phyloP scores from a whole-genome alignment of 2,113 vertebrate genomes.

The Myrmecophaga tridactyla region DNA sequence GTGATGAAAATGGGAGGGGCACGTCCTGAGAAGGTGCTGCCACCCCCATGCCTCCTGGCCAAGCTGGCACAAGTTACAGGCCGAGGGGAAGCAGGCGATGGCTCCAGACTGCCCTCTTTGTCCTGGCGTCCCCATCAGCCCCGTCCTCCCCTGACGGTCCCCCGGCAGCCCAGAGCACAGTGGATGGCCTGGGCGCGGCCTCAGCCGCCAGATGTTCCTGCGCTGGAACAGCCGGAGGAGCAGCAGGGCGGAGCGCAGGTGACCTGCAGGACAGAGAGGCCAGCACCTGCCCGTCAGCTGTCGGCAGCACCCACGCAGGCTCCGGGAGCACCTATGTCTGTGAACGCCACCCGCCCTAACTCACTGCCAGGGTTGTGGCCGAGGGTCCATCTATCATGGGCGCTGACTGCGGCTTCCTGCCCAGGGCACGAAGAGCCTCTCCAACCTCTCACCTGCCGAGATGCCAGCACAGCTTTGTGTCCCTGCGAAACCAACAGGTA shows the following conservation, averaged over 20 bases:
- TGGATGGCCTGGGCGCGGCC: slow-evolving; percentile 66
- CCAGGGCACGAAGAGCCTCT: fast-evolving
- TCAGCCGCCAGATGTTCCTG: slow-evolving; percentile 79
- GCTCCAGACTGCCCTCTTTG: neutral
- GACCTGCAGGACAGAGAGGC: slow-evolving; percentile 74
- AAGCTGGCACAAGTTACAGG: neutral
- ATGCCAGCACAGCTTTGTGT: fast-evolving
- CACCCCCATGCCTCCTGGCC: no score
- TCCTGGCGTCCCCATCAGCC: neutral
- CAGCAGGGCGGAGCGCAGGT: slow-evolving; percentile 74
- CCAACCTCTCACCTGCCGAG: fast-evolving
- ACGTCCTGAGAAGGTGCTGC: neutral
- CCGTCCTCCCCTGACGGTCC: slow-evolving; percentile 56
- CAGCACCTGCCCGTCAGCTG: slow-evolving; percentile 63
- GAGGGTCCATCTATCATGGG: fast-evolving
- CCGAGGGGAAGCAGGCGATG: neutral
- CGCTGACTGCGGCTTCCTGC: fast-evolving
- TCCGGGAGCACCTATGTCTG: slow-evolving; percentile 50
- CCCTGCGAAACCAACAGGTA: fast-evolving
- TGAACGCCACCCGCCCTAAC: neutral
- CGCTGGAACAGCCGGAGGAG: slow-evolving; percentile 80
- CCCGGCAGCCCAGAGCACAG: slow-evolving; percentile 73
- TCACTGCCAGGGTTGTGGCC: fast-evolving
- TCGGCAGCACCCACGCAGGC: slow-evolving; percentile 15
- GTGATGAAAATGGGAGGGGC: no score